Evolutionary conservation across 2,888 invertebrate genomes (phyloP).

Genomic region (Chrysolina haemoptera): DNA sequence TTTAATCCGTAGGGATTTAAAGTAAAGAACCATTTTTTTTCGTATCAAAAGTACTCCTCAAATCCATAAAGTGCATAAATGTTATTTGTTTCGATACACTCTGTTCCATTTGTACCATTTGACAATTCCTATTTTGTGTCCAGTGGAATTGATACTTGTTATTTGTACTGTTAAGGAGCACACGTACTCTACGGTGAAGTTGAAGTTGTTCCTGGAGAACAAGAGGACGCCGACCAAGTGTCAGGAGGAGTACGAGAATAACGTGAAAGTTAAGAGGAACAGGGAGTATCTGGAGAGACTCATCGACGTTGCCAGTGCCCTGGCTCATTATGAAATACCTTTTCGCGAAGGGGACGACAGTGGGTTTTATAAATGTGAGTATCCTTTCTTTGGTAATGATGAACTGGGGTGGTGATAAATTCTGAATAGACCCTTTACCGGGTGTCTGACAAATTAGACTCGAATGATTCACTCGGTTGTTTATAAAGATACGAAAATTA

Average conservation of each 20-base stretch:
- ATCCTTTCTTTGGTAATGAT: background rate
- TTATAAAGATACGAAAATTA: no score
- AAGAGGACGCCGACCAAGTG: constrained; percentile 5
- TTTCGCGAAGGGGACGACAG: constrained; percentile 26
- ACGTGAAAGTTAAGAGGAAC: constrained; percentile 32
- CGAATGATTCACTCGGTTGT: no score
- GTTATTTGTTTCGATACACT: no score
- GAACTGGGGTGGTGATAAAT: background rate
- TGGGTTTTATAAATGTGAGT: constrained; percentile 35
- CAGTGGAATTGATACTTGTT: no score
- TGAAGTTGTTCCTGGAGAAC: constrained; percentile 32
- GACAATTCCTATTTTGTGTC: no score
- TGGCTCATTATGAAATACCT: constrained; percentile 28
- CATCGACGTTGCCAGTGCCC: constrained; percentile 32
- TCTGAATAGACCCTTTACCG: background rate
- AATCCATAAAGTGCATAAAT: no score
- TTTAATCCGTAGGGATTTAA: no score
- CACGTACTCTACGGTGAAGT: constrained; percentile 37
- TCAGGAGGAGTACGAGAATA: constrained; percentile 26
- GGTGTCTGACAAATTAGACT: no score
- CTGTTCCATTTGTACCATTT: no score
- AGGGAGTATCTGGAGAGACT: constrained; percentile 39
- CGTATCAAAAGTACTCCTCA: no score
- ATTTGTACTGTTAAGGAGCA: constrained; percentile 18
- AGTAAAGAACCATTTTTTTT: no score